Base-by-base conservation (phyloP, 2,113 vertebrate species). In the Nymphicus hollandicus region DNA sequence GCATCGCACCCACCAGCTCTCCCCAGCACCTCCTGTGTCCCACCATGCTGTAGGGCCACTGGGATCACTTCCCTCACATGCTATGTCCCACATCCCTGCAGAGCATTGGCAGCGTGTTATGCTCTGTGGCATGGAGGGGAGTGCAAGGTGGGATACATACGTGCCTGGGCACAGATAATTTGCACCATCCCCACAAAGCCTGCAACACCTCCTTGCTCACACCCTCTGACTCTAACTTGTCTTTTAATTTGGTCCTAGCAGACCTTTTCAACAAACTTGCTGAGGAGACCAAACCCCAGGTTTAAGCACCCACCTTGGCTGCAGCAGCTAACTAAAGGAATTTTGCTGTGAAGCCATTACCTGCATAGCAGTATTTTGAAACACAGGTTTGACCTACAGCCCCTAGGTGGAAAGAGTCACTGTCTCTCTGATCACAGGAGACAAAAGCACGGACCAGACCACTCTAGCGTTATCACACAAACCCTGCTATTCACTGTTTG, bases 141-240 rank as follows among this genome's bases (percentile, higher is more conserved):
- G 43, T 1, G 19, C 1, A 2, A 37, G 44, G n/a, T 41, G 49
- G 29, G 27, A 25, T 37, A 39, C 0, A 0, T 58, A 53, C 2
- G 1, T 65, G 63, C 49, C 50, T 23, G n/a, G n/a, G 68, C 74
- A 49, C 69, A 60, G 74, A 71, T n/a, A 44, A 70, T 6, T 56
- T 43, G 56, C 52, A 19, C n/a, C 4, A 5, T 49, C 50, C 46
- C 43, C 47, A 12, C 37, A 3, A 24, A 69, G 77, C 46, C 46
- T 66, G 37, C 47, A 44, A 33, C 33, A 33, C 43, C 16, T 35
- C 1, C 6, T n/a, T 0, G 1, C 33, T 81, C 44, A n/a, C 56
- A 55, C 23, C 10, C 10, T 61, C 47, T 41, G 13, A 11, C 56
- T 70, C n/a, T 25, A 31, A 52, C 44, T 65, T 27, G 39, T 8